Evolutionary conservation across 2,113 vertebrate genomes (phyloP).

Genomic region (Macrotus californicus): DNA sequence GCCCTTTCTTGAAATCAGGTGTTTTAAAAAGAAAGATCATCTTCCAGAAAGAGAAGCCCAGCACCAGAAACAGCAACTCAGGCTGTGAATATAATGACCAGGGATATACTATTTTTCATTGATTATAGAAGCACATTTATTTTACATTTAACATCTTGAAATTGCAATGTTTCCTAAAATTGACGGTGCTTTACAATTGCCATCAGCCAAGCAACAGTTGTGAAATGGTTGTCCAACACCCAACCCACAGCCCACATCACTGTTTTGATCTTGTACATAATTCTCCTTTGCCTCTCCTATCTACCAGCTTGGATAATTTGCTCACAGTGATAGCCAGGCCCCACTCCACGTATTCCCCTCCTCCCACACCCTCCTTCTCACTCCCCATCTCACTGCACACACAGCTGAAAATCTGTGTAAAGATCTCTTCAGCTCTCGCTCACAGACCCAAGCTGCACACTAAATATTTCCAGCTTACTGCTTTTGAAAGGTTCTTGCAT

Average conservation of each 20-base stretch:
- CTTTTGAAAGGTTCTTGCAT: neutral
- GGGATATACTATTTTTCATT: neutral
- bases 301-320: neutral
- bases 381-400: too few species aligned
- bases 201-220: neutral
- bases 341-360: neutral
- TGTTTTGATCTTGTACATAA: neutral
- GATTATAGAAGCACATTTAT: neutral
- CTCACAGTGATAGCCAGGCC: neutral
- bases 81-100: neutral
- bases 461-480: neutral
- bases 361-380: neutral
- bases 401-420: neutral
- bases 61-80: neutral
- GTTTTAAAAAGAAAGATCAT: neutral
- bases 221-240: neutral
- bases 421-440: neutral
- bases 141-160: neutral
- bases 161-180: neutral
- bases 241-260: too few species aligned
- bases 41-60: neutral
- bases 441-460: neutral
- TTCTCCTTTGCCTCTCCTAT: neutral
- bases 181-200: neutral
- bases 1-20: neutral